Conservation (phyloP, 1,140 invertebrate genomes). For the Papilio glaucus region DNA sequence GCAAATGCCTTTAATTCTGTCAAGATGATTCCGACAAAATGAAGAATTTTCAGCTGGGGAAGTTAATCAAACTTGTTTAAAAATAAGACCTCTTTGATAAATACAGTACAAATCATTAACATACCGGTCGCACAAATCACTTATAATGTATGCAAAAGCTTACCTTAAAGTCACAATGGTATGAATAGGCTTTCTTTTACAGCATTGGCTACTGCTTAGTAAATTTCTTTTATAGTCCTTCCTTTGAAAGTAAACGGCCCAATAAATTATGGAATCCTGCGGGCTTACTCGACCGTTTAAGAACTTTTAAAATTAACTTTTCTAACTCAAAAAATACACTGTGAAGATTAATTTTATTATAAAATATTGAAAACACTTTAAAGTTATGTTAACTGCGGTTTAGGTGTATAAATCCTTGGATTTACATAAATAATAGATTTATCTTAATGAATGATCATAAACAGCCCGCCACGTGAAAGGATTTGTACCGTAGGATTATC, state of each 20-base stretch:
- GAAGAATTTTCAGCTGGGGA: too few relatives aligned
- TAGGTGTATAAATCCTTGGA: background rate
- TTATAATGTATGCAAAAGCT: slow-evolving; percentile 21
- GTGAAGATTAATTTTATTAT: slow-evolving; percentile 18
- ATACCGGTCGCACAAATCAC: background rate
- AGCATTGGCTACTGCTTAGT: slow-evolving; percentile 64
- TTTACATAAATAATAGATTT: background rate
- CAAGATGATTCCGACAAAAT: too few relatives aligned
- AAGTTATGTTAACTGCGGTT: background rate
- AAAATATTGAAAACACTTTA: slow-evolving; percentile 25
- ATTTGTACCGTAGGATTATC: background rate
- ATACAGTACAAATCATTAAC: background rate
- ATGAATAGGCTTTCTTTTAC: slow-evolving; percentile 55
- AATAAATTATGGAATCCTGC: slow-evolving; percentile 48
- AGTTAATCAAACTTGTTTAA: too few relatives aligned
- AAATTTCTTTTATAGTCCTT: slow-evolving; percentile 61
- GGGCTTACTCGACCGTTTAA: slow-evolving; percentile 39
- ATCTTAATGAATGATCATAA: slow-evolving; percentile 11
- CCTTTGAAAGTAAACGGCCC: slow-evolving; percentile 43
- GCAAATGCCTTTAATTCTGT: too few relatives aligned
- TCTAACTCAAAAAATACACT: slow-evolving; percentile 16
- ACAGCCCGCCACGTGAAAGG: background rate
- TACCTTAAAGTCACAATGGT: slow-evolving; percentile 35
- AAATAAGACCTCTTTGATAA: too few relatives aligned
- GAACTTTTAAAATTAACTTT: slow-evolving; percentile 14